Conservation (phyloP, 2,113 vertebrate genomes). For the Asarcornis scutulata region DNA sequence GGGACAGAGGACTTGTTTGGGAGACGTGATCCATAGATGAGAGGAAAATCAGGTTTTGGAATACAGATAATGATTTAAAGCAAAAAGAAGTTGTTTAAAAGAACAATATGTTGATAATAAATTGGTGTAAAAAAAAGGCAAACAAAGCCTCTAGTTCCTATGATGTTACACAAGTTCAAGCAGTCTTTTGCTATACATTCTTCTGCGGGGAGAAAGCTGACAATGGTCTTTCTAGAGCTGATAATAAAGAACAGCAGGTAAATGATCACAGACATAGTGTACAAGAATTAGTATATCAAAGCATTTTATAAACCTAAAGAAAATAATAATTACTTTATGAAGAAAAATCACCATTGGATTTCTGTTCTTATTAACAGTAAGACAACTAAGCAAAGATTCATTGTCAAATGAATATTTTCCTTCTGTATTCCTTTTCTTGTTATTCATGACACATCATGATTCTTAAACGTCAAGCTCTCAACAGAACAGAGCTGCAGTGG, state of each 20-base stretch:
- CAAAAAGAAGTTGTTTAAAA: neutral
- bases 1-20: rapidly evolving
- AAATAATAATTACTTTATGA: neutral
- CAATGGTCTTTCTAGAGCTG: neutral
- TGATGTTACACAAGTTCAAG: neutral
- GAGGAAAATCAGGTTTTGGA: neutral
- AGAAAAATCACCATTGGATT: neutral
- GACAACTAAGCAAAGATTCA: neutral
- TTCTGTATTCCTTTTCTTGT: neutral
- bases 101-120: neutral
- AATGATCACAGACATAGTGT: neutral
- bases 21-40: neutral
- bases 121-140: neutral
- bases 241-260: neutral
- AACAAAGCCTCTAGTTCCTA: neutral
- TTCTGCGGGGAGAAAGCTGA: neutral
- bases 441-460: neutral
- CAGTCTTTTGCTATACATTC: neutral
- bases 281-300: neutral
- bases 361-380: neutral
- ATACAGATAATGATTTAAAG: neutral
- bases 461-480: neutral
- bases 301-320: neutral
- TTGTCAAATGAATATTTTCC: neutral
- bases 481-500: neutral